Conservation (phyloP, 2,113 vertebrate species). For the Myotis brandtii region DNA sequence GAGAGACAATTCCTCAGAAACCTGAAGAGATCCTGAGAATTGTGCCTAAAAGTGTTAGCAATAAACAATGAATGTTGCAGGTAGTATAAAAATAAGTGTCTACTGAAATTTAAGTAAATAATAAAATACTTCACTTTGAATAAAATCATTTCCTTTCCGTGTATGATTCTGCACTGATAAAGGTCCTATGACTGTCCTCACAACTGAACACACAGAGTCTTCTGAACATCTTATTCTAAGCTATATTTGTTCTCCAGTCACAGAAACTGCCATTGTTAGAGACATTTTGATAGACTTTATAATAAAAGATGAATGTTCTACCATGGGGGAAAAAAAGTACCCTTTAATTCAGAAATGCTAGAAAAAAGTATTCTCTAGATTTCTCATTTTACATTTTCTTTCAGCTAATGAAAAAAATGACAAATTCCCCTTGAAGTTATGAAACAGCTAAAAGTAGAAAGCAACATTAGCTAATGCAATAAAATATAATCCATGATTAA, state of each 20-base stretch:
- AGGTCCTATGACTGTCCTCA: neutral
- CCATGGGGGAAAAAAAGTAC: neutral
- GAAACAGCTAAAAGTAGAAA: constrained; percentile 71
- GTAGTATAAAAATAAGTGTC: neutral
- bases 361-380: neutral
- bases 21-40: neutral
- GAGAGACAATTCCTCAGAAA: neutral
- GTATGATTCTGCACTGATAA: neutral
- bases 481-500: constrained; percentile 76
- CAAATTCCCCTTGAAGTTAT: constrained; percentile 60
- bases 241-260: neutral
- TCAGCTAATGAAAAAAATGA: constrained; percentile 71
- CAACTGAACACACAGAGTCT: neutral
- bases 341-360: constrained; percentile 60
- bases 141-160: neutral
- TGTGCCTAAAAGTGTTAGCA: neutral
- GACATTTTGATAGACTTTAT: constrained; percentile 25
- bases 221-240: constrained; percentile 18
- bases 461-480: constrained; percentile 71
- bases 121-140: neutral
- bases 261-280: neutral
- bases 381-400: constrained; percentile 68
- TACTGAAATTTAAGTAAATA: neutral
- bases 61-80: neutral
- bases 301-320: constrained; percentile 37